phyloP scores from a whole-genome alignment of 2,113 vertebrate species.

The Carassius auratus region DNA sequence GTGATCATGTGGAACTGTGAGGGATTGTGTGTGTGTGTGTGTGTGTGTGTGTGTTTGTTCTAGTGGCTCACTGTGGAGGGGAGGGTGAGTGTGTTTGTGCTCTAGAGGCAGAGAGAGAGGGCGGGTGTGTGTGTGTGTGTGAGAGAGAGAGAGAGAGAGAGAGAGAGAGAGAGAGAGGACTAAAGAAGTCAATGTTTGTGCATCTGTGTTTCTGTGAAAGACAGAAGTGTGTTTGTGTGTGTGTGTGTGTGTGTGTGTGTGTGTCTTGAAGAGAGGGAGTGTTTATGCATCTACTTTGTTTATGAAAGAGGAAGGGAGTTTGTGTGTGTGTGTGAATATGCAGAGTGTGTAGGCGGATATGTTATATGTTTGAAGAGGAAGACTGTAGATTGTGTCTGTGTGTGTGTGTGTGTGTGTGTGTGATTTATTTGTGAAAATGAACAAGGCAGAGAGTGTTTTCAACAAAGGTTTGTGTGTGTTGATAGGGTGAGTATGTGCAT shows the following conservation, averaged over 20 bases:
- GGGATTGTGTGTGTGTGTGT: slow-evolving; percentile 40
- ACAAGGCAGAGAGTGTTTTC: slow-evolving; percentile 37
- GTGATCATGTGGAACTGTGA: neutral
- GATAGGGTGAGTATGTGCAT: slow-evolving; percentile 45
- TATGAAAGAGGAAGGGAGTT: slow-evolving; percentile 78
- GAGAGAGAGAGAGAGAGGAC: too few relatives aligned
- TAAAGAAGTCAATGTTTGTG: slow-evolving; percentile 45
- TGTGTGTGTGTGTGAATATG: slow-evolving; percentile 58
- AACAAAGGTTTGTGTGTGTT: slow-evolving; percentile 34
- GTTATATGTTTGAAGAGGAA: slow-evolving; percentile 48
- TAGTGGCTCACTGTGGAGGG: slow-evolving; percentile 39
- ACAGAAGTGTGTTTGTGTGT: slow-evolving; percentile 41
- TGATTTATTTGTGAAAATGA: slow-evolving; percentile 49
- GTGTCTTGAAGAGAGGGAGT: slow-evolving; percentile 69
- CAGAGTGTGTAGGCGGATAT: slow-evolving; percentile 48
- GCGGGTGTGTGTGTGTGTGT: neutral
- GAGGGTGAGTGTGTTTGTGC: slow-evolving; percentile 67
- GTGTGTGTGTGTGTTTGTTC: slow-evolving; percentile 49
- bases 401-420: slow-evolving; percentile 44
- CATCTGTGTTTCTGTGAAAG: slow-evolving; percentile 55
- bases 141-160: too few relatives aligned
- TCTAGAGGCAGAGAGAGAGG: slow-evolving; percentile 60
- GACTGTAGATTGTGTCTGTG: slow-evolving; percentile 39
- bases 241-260: too few relatives aligned
- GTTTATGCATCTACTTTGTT: slow-evolving; percentile 83